Base-by-base conservation (phyloP, 2,888 invertebrate genomes). In the Acanthosepion lycidas region DNA sequence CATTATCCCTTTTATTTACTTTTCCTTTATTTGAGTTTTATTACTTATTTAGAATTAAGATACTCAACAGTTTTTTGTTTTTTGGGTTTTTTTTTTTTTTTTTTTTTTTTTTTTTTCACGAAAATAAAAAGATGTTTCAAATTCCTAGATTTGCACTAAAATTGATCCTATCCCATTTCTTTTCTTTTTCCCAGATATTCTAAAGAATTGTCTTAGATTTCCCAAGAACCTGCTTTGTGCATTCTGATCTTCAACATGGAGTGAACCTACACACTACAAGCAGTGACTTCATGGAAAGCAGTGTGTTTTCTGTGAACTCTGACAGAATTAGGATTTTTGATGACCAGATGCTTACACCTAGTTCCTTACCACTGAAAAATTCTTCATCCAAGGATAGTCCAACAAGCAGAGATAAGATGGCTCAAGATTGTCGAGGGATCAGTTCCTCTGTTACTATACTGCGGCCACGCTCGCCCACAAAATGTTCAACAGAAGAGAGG, bases 381-480 rank as follows among this genome's bases (percentile, higher is more conserved):
- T 33, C 15, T n/a, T 78, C 53, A 0, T 28, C 93, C 28, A 93
- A 53, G 42, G 28, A 33, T 93, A 93, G 93, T 49, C 93, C 93
- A 18, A 51, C 6, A 15, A 93, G 48, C 3, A 20, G 48, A 93
- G 93, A 53, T 20, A 93, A 93, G n/a, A n/a, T 18, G 18, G 48
- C 93, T 26, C 94, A 94, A 33, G 48, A 94, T 53, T 93, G 42
- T 53, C 53, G n/a, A n/a, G 93, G 93, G 49, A 93, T 93, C 28
- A 93, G 93, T 28, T 51, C 93, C 28, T 93, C 93, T 93, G 93
- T 93, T 49, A 93, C 93, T 18, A 95, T 95, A 78, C 53, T 95
- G 5, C 95, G 96, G 20, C 96, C 96, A 18, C 95, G 95, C 48
- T 96, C 96, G 94, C 96, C 96, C 0, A 96, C 96, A 18, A 94